Percentiles rank a stretch among this genome's conserved stretches.
phyloP scores from a whole-genome alignment of 2,888 invertebrate species.

The Synanthedon formicaeformis region DNA sequence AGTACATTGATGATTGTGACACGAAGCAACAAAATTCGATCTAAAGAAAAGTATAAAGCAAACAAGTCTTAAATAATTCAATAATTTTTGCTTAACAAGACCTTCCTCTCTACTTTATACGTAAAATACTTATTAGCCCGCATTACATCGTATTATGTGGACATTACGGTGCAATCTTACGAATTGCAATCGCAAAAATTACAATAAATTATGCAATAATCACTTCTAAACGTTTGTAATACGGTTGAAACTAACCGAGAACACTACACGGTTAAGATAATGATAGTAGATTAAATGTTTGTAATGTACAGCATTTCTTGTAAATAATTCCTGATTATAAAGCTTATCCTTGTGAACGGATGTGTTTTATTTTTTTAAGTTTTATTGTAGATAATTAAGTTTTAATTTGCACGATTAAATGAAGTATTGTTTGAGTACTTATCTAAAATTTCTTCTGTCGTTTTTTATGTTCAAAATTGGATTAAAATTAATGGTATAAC shows the following conservation, averaged over 20 bases:
- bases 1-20: too few species aligned
- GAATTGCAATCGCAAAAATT: conserved; percentile 9
- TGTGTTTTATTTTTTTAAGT: conserved; percentile 3
- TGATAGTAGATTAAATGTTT: conserved; percentile 9
- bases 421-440: too few species aligned
- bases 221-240: conserved; percentile 3
- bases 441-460: too few species aligned
- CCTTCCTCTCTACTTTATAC: too few species aligned
- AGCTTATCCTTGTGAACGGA: conserved; percentile 8
- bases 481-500: too few species aligned
- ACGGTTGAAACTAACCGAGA: neutral
- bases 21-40: too few species aligned
- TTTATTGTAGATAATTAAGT: neutral
- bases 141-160: conserved; percentile 2
- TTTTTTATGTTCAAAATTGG: too few species aligned
- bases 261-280: conserved; percentile 4
- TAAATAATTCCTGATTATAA: conserved; percentile 6
- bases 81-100: too few species aligned
- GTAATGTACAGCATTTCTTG: conserved; percentile 10
- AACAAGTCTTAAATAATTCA: too few species aligned
- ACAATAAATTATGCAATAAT: conserved; percentile 10
- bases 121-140: too few species aligned
- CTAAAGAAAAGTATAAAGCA: too few species aligned
- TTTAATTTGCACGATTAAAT: too few species aligned
- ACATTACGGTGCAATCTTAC: conserved; percentile 14